These are phyloP conservation scores for Sebastes trivittatus DNA, from an alignment of 2,797 vertebrate species.

Conservation along the genomic window DNA sequence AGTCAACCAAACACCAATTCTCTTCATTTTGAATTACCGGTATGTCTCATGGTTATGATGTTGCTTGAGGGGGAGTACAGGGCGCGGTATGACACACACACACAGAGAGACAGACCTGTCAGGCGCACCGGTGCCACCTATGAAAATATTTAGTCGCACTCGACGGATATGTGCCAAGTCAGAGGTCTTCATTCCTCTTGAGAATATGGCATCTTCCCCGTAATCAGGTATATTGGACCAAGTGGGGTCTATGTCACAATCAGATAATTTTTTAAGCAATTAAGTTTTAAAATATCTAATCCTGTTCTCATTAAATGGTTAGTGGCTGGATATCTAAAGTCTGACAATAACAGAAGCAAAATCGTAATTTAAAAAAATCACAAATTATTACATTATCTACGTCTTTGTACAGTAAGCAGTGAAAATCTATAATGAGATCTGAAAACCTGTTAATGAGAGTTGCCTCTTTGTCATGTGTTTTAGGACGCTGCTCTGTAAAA, in stretches of 20 bases:
- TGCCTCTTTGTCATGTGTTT: neutral
- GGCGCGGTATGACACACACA: too few relatives aligned
- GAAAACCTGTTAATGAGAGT: slow-evolving; percentile 29
- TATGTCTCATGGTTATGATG: too few relatives aligned
- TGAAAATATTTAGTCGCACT: too few relatives aligned
- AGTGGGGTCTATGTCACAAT: slow-evolving; percentile 18
- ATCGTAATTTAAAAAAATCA: slow-evolving; percentile 7
- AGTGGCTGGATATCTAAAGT: neutral
- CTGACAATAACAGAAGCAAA: neutral
- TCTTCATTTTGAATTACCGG: too few relatives aligned
- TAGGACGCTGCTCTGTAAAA: neutral
- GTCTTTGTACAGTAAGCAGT: slow-evolving; percentile 5
- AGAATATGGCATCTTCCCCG: neutral
- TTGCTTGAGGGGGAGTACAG: too few relatives aligned
- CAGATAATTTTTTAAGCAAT: slow-evolving; percentile 20
- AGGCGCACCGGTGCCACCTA: too few relatives aligned
- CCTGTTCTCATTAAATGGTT: slow-evolving; percentile 2
- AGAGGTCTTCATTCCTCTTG: neutral
- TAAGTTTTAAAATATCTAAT: slow-evolving; percentile 25
- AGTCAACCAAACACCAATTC: too few relatives aligned
- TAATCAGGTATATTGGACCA: neutral
- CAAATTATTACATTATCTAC: slow-evolving; percentile 1
- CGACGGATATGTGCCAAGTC: neutral
- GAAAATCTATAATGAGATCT: slow-evolving; percentile 48
- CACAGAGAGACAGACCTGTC: too few relatives aligned